Base-by-base conservation (phyloP, 2,888 invertebrate species). In the Synanthedon myopaeformis region DNA sequence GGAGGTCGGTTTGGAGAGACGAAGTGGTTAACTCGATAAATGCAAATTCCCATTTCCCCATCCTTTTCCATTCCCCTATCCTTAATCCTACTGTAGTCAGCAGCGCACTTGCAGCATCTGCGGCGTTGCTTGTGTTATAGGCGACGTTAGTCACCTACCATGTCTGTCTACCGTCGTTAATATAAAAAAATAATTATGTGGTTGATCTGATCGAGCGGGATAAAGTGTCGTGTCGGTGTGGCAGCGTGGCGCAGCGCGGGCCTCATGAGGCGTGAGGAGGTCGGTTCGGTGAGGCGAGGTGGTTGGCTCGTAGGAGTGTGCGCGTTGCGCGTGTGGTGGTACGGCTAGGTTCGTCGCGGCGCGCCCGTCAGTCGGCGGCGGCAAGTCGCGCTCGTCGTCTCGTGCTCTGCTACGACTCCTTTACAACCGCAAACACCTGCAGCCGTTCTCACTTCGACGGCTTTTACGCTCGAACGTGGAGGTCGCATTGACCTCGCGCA, bases 291-390 rank as follows among this genome's bases (percentile, higher is more conserved):
- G 49, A 19, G 63, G 63, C 62, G 61, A 57, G 59, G 60, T 59
- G 56, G 56, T 56, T 63, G 56, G 62, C 61, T 61, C 59, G 68
- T 59, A 67, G 67, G 69, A 72, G 76, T 75, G 77, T 75, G 80
- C 78, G 79, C 75, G 70, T 65, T 78, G 82, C 78, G 85, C 79
- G 74, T 79, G 79, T 82, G 81, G 72, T 78, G 72, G 82, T 82
- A 74, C 64, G 67, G 56, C 66, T 74, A 71, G 77, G 70, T 70
- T 35, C 76, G 79, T 69, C 76, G 79, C 81, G 80, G 82, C 79
- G 82, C 82, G 82, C 79, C 81, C 83, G 82, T 84, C 85, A 86
- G 86, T 86, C 81, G 84, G 79, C 84, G 84, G 79, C 82, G 77
- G 81, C 83, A 76, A 84, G 82, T 82, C 86, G 82, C 82, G 82